Evolutionary conservation across 2,113 vertebrate species (phyloP).

Genomic region (Peucedramus taeniatus): DNA sequence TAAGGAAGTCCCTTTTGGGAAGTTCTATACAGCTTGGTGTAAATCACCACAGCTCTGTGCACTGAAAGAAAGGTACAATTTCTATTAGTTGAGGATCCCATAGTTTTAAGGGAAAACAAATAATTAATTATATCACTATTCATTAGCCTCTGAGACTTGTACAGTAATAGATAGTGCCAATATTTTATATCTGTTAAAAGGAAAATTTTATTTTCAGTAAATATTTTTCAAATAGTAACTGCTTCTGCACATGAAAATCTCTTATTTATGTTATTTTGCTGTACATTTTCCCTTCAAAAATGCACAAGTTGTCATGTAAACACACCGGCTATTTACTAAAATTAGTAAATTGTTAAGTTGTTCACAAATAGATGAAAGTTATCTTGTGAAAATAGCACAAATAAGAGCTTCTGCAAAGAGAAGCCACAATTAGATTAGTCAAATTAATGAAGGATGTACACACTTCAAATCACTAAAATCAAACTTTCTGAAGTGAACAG

Average conservation of each 20-base stretch:
- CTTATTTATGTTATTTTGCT: neutral
- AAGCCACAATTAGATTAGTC: neutral
- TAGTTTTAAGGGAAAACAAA: neutral
- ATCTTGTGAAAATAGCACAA: neutral
- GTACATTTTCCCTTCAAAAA: neutral
- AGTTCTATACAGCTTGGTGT: neutral
- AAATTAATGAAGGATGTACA: neutral
- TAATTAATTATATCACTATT: neutral
- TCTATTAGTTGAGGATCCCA: neutral
- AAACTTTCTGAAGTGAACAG: neutral
- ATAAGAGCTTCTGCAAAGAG: neutral
- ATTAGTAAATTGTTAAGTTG: neutral
- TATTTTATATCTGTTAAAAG: neutral
- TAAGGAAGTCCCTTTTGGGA: neutral
- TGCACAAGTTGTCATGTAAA: neutral
- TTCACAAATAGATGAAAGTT: neutral
- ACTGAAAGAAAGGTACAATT: neutral
- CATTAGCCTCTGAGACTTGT: neutral
- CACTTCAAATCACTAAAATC: neutral
- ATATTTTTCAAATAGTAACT: neutral
- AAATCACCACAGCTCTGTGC: neutral
- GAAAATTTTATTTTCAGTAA: neutral
- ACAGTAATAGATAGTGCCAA: neutral
- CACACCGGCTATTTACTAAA: no score
- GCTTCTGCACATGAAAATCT: neutral